A percentile compares a stretch with the other conserved stretches of the same genome.
phyloP scores from a whole-genome alignment of 2,797 vertebrate genomes.

The Trachops cirrhosus region DNA sequence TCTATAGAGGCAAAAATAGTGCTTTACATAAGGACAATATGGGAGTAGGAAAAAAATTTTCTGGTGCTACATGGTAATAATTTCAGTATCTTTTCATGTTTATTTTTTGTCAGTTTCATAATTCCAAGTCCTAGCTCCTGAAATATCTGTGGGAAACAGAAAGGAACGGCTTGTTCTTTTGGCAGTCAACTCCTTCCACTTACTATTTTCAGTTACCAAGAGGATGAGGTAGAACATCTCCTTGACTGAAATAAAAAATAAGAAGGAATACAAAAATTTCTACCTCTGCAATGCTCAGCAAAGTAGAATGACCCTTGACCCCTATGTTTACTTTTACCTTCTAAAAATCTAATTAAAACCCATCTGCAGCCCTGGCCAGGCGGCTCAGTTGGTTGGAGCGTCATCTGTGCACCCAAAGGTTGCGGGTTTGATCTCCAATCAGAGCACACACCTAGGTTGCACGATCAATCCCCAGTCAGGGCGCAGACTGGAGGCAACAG shows the following conservation, averaged over 20 bases:
- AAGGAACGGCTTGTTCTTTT: conserved; percentile 68
- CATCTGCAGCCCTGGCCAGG: conserved; percentile 42
- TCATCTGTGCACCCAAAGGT: neutral
- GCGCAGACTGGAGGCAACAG: neutral
- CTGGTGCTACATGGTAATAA: conserved; percentile 59
- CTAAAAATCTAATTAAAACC: conserved; percentile 74
- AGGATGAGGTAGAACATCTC: conserved; percentile 42
- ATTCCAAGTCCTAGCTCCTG: conserved; percentile 49
- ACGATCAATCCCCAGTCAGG: neutral
- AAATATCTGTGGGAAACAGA: conserved; percentile 68
- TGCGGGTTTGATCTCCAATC: neutral
- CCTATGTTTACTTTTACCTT: conserved; percentile 55
- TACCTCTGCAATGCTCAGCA: neutral
- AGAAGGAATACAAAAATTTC: conserved; percentile 10
- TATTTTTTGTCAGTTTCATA: conserved; percentile 68
- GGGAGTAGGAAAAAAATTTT: conserved; percentile 47
- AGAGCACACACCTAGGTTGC: neutral
- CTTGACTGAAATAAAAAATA: conserved; percentile 49
- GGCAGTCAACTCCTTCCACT: conserved; percentile 44
- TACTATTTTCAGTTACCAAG: conserved; percentile 66
- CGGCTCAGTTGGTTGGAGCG: neutral
- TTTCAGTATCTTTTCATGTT: conserved; percentile 65
- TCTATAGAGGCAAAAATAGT: conserved; percentile 59
- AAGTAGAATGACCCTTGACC: conserved; percentile 53
- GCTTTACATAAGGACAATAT: conserved; percentile 70